Conservation (phyloP, 2,797 vertebrate genomes). For the Melanotaenia pygmaea region DNA sequence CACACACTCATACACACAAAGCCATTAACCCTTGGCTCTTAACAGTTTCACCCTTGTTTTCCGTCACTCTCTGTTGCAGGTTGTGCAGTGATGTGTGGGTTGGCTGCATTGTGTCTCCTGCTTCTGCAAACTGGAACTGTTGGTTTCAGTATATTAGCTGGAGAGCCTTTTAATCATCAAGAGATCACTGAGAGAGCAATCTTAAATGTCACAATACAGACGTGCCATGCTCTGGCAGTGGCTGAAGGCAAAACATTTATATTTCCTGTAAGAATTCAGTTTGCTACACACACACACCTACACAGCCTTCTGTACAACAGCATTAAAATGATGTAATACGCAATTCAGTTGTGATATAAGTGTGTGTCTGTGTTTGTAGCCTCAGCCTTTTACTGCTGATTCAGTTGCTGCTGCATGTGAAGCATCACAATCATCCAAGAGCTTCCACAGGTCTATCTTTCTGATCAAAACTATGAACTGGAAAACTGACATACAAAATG, state of each 20-base stretch:
- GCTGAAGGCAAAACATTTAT: slow-evolving; percentile 60
- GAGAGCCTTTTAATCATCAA: slow-evolving; percentile 48
- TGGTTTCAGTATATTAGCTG: slow-evolving; percentile 53
- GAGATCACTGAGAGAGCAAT: slow-evolving; percentile 67
- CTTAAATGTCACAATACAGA: slow-evolving; percentile 57
- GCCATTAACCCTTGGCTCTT: no score
- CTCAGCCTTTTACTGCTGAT: slow-evolving; percentile 37
- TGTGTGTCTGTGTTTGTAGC: slow-evolving; percentile 15
- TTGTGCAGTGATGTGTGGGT: slow-evolving; percentile 24
- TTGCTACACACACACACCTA: background rate
- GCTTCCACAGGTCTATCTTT: slow-evolving; percentile 47
- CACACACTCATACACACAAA: no score
- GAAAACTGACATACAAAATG: slow-evolving; percentile 56
- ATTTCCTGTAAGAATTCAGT: slow-evolving; percentile 54
- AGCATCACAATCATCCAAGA: slow-evolving; percentile 43
- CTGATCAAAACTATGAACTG: slow-evolving; percentile 9
- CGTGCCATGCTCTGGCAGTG: slow-evolving; percentile 62
- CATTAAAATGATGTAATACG: background rate
- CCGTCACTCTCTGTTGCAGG: background rate
- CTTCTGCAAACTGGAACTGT: slow-evolving; percentile 49
- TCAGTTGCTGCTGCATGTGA: slow-evolving; percentile 54
- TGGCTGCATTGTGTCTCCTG: slow-evolving; percentile 30
- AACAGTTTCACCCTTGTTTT: no score
- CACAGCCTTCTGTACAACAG: background rate
- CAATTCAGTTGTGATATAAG: no score